Conservation (phyloP, 2,888 invertebrate genomes). For the Drosophila kanekoi region DNA sequence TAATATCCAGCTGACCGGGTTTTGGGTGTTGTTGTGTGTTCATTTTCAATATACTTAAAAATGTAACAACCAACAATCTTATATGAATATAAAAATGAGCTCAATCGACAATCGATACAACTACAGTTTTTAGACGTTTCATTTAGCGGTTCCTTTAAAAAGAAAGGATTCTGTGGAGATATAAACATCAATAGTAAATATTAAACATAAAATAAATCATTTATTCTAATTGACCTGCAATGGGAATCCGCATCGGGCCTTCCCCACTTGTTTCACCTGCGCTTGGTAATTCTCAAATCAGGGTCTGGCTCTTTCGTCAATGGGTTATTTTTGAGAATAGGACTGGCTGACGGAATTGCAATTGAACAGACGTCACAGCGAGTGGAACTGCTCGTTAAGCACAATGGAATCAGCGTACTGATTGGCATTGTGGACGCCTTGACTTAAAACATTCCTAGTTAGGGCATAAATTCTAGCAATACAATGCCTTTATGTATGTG, state of each 20-base stretch:
- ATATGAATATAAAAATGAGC: too few relatives aligned
- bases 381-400: conserved; percentile 9
- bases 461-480: conserved; percentile 31
- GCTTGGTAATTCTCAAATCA: conserved; percentile 62
- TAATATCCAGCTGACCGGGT: too few relatives aligned
- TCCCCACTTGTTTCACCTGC: conserved; percentile 8
- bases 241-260: background rate
- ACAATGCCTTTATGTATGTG: conserved; percentile 36
- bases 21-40: too few relatives aligned
- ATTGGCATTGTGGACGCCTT: conserved; percentile 46
- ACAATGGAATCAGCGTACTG: conserved; percentile 47
- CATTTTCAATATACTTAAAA: too few relatives aligned
- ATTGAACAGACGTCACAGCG: conserved; percentile 49
- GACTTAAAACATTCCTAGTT: conserved; percentile 43
- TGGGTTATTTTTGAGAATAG: conserved; percentile 48
- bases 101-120: too few relatives aligned
- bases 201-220: too few relatives aligned
- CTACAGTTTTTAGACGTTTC: too few relatives aligned
- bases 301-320: conserved; percentile 54
- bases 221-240: too few relatives aligned
- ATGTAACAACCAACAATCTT: too few relatives aligned
- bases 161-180: too few relatives aligned
- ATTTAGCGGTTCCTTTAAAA: too few relatives aligned
- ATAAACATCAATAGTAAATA: too few relatives aligned
- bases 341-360: conserved; percentile 19